Evolutionary conservation across 1,140 invertebrate genomes (phyloP).

Genomic region (Solenopsis fugax): DNA sequence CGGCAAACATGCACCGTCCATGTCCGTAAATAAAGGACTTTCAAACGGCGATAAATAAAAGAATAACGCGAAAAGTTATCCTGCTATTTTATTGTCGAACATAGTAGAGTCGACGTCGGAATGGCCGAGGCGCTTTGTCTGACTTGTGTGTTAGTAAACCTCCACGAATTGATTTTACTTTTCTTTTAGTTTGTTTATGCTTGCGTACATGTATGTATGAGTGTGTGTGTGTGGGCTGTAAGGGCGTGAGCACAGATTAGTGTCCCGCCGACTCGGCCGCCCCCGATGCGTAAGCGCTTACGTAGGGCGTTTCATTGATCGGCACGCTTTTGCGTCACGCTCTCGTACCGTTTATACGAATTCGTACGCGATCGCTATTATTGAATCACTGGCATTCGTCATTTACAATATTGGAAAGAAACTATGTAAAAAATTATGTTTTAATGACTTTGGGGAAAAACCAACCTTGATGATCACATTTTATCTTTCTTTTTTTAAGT

Average conservation of each 20-base stretch:
- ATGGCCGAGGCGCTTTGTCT: not conserved
- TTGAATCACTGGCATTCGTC: not conserved
- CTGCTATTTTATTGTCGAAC: constrained; percentile 14
- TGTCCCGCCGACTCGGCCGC: not conserved
- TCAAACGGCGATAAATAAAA: not conserved
- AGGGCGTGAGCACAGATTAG: not conserved
- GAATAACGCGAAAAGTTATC: not conserved
- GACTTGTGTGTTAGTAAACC: not conserved
- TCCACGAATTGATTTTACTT: not conserved
- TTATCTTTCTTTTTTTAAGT: not conserved
- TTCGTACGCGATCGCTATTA: not conserved
- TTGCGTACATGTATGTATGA: not conserved
- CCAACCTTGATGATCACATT: not conserved
- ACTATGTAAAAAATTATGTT: not conserved
- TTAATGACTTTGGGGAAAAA: not conserved
- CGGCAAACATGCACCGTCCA: not conserved
- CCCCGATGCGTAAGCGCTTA: constrained; percentile 46
- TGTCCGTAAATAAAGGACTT: not conserved
- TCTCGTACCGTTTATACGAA: not conserved
- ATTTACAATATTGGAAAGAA: not conserved
- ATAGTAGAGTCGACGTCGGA: not conserved
- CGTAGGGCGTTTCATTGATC: constrained; percentile 58
- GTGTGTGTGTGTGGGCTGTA: not conserved
- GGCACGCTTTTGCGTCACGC: constrained; percentile 41
- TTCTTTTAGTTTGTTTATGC: not conserved